Conservation (phyloP, 2,888 invertebrate genomes). For the Neoascia interrupta region DNA sequence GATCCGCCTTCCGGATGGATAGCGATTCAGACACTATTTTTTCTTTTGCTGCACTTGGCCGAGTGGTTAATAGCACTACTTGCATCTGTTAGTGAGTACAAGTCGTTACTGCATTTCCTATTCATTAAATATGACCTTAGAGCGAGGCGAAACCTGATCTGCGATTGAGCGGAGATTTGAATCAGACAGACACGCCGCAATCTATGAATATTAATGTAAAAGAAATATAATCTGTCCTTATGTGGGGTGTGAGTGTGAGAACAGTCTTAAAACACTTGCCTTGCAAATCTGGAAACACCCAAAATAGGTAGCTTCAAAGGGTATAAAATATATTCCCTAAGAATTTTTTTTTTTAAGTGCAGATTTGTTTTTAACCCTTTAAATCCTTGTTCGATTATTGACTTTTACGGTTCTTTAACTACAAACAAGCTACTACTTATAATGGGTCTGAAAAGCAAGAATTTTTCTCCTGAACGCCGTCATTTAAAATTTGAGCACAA, state of each 20-base stretch:
- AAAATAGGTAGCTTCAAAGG: no score
- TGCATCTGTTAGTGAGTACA: background rate
- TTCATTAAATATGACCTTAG: constrained; percentile 56
- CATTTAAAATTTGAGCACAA: no score
- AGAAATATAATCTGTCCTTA: background rate
- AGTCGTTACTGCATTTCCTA: constrained; percentile 50
- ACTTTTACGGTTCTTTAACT: no score
- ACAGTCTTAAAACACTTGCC: no score
- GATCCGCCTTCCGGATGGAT: constrained; percentile 46
- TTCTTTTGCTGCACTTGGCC: constrained; percentile 14
- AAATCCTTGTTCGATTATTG: no score
- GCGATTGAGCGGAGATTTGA: constrained; percentile 32
- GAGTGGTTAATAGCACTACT: constrained; percentile 10
- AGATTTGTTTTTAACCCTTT: no score
- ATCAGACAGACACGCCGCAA: background rate
- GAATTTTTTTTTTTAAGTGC: no score
- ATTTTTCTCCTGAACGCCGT: no score
- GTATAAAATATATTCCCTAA: no score
- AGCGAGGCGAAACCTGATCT: constrained; percentile 30
- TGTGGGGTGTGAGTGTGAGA: background rate
- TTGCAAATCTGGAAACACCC: no score
- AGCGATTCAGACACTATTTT: constrained; percentile 9
- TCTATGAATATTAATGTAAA: constrained; percentile 34
- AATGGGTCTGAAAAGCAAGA: no score
- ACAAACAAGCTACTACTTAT: no score